Evolutionary conservation across 2,888 invertebrate genomes (phyloP).

Genomic region (Orthosia gothica): DNA sequence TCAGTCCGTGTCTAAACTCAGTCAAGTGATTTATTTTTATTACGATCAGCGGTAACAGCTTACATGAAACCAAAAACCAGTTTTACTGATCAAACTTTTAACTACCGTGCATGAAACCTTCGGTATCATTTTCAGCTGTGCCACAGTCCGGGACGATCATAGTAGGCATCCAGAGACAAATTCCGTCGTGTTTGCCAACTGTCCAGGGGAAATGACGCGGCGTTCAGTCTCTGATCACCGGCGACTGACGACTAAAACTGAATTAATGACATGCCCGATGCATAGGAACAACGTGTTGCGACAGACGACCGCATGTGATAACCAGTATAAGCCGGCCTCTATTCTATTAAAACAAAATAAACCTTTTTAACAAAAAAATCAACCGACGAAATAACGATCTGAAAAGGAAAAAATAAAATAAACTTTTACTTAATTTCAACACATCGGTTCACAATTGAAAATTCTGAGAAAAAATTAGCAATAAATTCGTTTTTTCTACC

Average conservation of each 20-base stretch:
- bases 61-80: no score
- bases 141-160: constrained; percentile 27
- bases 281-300: neutral
- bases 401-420: no score
- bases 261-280: constrained; percentile 39
- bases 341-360: neutral
- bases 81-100: no score
- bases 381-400: no score
- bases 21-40: no score
- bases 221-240: constrained; percentile 39
- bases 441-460: no score
- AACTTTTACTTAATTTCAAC: no score
- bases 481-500: no score
- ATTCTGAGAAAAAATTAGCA: no score
- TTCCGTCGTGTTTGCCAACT: constrained; percentile 47
- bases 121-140: neutral
- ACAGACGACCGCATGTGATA: neutral
- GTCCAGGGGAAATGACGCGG: constrained; percentile 51
- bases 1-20: no score
- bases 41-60: no score
- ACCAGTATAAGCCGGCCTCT: neutral
- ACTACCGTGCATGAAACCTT: neutral
- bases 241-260: constrained; percentile 26
- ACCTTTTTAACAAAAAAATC: no score
- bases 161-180: constrained; percentile 49